phyloP scores from a whole-genome alignment of 2,797 vertebrate species.

The Megaceryle alcyon region DNA sequence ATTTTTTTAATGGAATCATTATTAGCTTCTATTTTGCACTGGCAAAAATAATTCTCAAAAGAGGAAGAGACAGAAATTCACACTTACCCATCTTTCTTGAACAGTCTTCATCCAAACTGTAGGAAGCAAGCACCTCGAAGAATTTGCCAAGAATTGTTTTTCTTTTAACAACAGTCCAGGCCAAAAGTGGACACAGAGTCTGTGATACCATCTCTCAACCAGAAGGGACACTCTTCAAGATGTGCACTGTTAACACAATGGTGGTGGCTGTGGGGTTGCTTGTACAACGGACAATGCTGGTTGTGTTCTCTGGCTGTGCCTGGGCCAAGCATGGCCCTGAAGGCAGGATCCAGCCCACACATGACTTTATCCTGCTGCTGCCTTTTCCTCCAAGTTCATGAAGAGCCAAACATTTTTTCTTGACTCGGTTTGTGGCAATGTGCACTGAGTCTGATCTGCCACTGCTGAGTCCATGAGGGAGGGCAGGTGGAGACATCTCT shows the following conservation, averaged over 20 bases:
- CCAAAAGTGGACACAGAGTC: not conserved
- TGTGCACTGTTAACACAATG: not conserved
- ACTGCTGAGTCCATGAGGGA: not conserved
- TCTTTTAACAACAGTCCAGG: not conserved
- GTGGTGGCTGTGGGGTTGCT: not conserved
- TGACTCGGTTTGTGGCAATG: not conserved
- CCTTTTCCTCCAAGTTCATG: not conserved
- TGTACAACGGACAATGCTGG: not conserved
- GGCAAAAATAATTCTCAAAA: slow-evolving; percentile 10
- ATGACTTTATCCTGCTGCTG: not conserved
- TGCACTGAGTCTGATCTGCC: not conserved
- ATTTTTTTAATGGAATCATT: slow-evolving; percentile 28
- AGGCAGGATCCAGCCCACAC: not conserved
- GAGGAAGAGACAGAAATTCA: not conserved
- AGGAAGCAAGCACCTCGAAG: not conserved
- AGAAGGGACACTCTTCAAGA: not conserved
- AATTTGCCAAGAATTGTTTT: not conserved
- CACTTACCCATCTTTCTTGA: slow-evolving; percentile 12
- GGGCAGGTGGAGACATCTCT: not conserved
- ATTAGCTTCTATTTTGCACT: slow-evolving; percentile 19
- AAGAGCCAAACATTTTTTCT: not conserved
- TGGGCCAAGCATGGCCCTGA: not conserved
- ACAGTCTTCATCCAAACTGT: not conserved
- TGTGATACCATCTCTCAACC: not conserved
- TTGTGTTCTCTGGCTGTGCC: not conserved